phyloP scores from a whole-genome alignment of 2,888 invertebrate genomes.

The Heliconius erato region DNA sequence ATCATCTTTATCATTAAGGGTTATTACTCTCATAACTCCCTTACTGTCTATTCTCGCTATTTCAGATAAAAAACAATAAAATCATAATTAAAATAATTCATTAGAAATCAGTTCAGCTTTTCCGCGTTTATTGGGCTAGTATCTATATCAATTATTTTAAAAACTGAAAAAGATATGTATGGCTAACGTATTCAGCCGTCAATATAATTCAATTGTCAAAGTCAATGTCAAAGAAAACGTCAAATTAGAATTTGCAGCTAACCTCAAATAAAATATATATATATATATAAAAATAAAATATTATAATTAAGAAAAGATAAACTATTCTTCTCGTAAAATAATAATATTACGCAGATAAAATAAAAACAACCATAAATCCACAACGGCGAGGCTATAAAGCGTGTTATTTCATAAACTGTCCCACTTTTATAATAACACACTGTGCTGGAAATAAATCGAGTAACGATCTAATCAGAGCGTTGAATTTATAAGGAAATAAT shows the following conservation, averaged over 20 bases:
- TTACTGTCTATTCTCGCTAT: too few relatives aligned
- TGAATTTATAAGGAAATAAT: slow-evolving; percentile 3
- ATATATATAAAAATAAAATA: neutral
- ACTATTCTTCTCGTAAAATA: slow-evolving; percentile 11
- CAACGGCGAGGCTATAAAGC: slow-evolving; percentile 9
- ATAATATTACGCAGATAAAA: slow-evolving; percentile 12
- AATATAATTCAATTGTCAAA: too few relatives aligned
- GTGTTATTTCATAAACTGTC: slow-evolving; percentile 24
- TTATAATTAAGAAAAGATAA: neutral
- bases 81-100: too few relatives aligned
- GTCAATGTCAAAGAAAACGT: neutral
- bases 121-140: too few relatives aligned
- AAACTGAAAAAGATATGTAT: too few relatives aligned
- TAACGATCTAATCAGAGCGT: slow-evolving; percentile 25
- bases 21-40: too few relatives aligned
- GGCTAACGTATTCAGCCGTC: too few relatives aligned
- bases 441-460: slow-evolving; percentile 25
- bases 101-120: too few relatives aligned
- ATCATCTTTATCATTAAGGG: too few relatives aligned
- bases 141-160: too few relatives aligned
- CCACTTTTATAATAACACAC: slow-evolving; percentile 26
- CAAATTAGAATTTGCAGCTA: too few relatives aligned
- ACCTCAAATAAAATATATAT: neutral
- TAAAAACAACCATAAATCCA: neutral
- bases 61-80: too few relatives aligned